These are phyloP conservation scores for Chorisops tibialis DNA, from an alignment of 2,888 invertebrate genomes.

Conservation along the genomic window DNA sequence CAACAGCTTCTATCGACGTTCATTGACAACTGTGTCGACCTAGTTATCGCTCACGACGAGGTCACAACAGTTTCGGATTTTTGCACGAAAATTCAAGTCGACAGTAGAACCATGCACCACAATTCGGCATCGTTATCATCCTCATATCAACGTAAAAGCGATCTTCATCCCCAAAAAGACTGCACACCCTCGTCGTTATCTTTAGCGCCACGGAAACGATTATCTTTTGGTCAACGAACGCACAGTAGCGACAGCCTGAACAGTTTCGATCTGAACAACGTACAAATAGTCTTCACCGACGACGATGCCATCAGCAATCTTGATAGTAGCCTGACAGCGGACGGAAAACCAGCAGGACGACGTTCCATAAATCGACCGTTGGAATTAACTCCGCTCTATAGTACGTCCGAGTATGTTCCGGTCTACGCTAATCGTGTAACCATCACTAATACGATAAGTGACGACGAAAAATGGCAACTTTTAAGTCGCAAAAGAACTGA, in stretches of 20 bases:
- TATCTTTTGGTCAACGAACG: slow-evolving; percentile 46
- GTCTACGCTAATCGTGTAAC: slow-evolving; percentile 49
- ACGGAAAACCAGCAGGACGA: background rate
- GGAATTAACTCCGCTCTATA: slow-evolving; percentile 47
- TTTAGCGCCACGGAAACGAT: slow-evolving; percentile 40
- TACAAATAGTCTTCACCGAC: slow-evolving; percentile 41
- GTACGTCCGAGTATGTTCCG: slow-evolving; percentile 45
- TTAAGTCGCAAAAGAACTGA: slow-evolving; percentile 46
- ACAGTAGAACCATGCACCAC: slow-evolving; percentile 36
- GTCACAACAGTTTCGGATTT: slow-evolving; percentile 50
- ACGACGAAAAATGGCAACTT: slow-evolving; percentile 52
- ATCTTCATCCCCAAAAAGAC: background rate
- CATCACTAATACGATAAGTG: slow-evolving; percentile 46
- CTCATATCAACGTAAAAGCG: background rate
- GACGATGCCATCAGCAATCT: background rate
- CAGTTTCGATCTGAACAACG: slow-evolving; percentile 43
- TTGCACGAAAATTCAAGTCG: slow-evolving; percentile 49
- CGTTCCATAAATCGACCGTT: slow-evolving; percentile 37
- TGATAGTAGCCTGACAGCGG: background rate
- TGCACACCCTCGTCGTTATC: background rate
- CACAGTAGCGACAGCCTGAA: slow-evolving; percentile 47
- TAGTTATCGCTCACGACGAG: slow-evolving; percentile 65
- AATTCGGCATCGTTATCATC: slow-evolving; percentile 22
- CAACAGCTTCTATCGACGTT: slow-evolving; percentile 55
- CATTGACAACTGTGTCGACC: slow-evolving; percentile 54